Evolutionary conservation across 2,888 invertebrate genomes (phyloP).

Genomic region (Ormyrus labotus): DNA sequence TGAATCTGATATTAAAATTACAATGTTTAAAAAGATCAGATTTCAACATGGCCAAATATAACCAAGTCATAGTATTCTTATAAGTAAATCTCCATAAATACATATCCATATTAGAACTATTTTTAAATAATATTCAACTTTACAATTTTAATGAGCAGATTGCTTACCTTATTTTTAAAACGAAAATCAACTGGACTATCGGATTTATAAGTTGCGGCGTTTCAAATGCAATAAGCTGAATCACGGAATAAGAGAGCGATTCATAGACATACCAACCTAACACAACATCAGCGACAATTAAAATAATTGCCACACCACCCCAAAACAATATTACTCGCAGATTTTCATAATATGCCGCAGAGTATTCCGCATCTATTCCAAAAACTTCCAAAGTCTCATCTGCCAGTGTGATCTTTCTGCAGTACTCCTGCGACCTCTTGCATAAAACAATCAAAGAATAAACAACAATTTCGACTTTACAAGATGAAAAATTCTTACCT

Average conservation of each 20-base stretch:
- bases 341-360: not conserved
- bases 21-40: too few relatives aligned
- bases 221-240: not conserved
- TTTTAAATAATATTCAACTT: too few relatives aligned
- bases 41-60: not conserved
- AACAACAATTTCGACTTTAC: too few relatives aligned
- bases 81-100: not conserved
- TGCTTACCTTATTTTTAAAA: slow-evolving; percentile 11
- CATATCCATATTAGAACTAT: too few relatives aligned
- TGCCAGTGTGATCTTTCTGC: not conserved
- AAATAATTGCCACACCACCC: not conserved
- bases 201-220: slow-evolving; percentile 7
- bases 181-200: slow-evolving; percentile 17
- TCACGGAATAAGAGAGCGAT: not conserved
- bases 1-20: too few relatives aligned
- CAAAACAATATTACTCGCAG: not conserved
- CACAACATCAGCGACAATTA: not conserved
- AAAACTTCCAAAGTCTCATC: slow-evolving; percentile 26
- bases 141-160: too few relatives aligned
- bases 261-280: not conserved
- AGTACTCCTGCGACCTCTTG: not conserved
- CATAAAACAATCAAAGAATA: not conserved
- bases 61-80: not conserved
- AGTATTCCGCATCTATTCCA: slow-evolving; percentile 26
- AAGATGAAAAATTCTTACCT: not conserved